These are phyloP conservation scores for Colistium nudipinnis DNA, from an alignment of 2,113 vertebrate genomes.

Conservation along the genomic window DNA sequence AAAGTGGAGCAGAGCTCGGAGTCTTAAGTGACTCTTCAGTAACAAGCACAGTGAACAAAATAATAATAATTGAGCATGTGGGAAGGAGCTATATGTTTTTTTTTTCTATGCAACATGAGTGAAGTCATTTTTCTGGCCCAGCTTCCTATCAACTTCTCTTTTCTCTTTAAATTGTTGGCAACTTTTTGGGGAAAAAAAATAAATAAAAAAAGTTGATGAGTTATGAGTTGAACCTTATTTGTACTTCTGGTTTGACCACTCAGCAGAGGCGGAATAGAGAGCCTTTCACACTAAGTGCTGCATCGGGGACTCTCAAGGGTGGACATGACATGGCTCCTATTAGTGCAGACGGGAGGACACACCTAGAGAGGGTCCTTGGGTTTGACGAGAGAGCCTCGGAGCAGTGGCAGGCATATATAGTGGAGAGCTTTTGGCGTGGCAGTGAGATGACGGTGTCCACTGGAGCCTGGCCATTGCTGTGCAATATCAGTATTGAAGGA, in stretches of 20 bases:
- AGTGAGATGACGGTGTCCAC: neutral
- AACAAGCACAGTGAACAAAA: conserved; percentile 29
- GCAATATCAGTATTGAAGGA: neutral
- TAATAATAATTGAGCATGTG: conserved; percentile 5
- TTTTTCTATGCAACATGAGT: conserved; percentile 31
- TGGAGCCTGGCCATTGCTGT: neutral
- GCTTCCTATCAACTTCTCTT: too few relatives aligned
- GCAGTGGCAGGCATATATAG: conserved; percentile 25
- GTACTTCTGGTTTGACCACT: conserved; percentile 29
- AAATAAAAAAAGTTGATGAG: too few relatives aligned
- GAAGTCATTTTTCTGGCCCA: conserved; percentile 13
- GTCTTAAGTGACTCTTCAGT: conserved; percentile 52
- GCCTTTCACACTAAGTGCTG: conserved; percentile 34
- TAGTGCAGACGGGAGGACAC: conserved; percentile 17
- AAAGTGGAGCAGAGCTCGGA: conserved; percentile 38
- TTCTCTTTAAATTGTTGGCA: too few relatives aligned
- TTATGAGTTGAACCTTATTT: too few relatives aligned
- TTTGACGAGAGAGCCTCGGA: conserved; percentile 39
- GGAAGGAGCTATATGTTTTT: conserved; percentile 16
- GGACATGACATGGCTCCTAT: conserved; percentile 17
- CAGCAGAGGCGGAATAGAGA: conserved; percentile 31
- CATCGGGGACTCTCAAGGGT: conserved; percentile 17
- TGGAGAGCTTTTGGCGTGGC: conserved; percentile 27
- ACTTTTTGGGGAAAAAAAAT: too few relatives aligned
- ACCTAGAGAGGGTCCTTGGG: conserved; percentile 40